Conservation (phyloP, 2,797 vertebrate genomes). For the Propithecus deckenii region DNA sequence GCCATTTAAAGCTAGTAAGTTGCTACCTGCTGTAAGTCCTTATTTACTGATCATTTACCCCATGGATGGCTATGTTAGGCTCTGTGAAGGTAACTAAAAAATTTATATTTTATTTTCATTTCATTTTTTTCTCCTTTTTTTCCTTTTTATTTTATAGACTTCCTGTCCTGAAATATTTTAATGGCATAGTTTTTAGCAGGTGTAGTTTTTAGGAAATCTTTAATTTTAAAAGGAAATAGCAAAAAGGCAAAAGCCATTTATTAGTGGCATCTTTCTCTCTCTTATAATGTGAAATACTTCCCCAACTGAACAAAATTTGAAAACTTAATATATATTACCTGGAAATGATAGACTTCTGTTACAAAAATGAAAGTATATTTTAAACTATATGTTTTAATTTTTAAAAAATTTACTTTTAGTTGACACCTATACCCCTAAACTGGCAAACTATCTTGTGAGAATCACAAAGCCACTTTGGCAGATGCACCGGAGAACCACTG, state of each 20-base stretch:
- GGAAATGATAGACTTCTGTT: slow-evolving; percentile 56
- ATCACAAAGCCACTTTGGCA: slow-evolving; percentile 80
- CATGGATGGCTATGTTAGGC: not conserved
- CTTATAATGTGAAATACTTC: slow-evolving; percentile 69
- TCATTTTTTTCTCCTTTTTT: no score
- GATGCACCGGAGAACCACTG: slow-evolving; percentile 77
- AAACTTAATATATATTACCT: slow-evolving; percentile 71
- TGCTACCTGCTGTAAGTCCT: not conserved
- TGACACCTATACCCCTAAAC: slow-evolving; percentile 73
- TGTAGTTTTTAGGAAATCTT: slow-evolving; percentile 44
- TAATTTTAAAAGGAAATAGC: slow-evolving; percentile 42
- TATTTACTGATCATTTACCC: not conserved
- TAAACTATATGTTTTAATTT: not conserved
- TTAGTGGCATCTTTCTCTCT: slow-evolving; percentile 54
- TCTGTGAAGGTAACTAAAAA: not conserved
- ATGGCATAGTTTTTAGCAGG: not conserved
- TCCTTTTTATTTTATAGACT: no score
- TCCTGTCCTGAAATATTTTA: not conserved
- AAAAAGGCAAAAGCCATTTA: slow-evolving; percentile 59
- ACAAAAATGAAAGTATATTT: slow-evolving; percentile 11
- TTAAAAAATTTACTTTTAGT: slow-evolving; percentile 71
- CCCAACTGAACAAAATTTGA: slow-evolving; percentile 78
- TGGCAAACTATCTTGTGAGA: slow-evolving; percentile 75
- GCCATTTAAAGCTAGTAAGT: slow-evolving; percentile 9
- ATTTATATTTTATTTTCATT: not conserved